Base-by-base conservation (phyloP, 92 coral and sea anemone genomes). In the Porites lobata region DNA sequence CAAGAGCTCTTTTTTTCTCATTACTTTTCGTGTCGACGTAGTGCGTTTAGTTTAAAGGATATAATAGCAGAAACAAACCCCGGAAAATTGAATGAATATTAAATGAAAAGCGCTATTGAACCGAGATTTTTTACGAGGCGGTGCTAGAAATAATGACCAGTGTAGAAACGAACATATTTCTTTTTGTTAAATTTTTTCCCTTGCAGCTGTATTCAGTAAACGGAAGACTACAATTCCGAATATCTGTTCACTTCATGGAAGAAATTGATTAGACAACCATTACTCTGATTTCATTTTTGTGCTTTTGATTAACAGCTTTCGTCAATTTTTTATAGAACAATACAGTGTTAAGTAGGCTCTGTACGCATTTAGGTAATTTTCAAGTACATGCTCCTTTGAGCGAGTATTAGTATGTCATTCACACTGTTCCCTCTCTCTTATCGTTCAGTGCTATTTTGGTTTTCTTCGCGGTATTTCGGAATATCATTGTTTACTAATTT, bases 11-110 rank as follows among this genome's bases (percentile, higher is more conserved):
- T 21, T 5, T 19, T 68, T 68, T 68, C 9, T 14, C 26, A 15
- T 68, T 9, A 11, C 14, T 12, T 12, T 68, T 13, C 47, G 47
- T 70, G 3, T 0, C 65, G 17, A 13, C 65, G 6, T 52, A 57
- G 24, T 75, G 64, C 64, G 47, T 53, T 21, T 57, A 72, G 51
- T 72, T 6, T 43, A 56, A 56, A 56, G 76, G 24, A 50, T 65
- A 65, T 56, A 78, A 38, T 32, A 11, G 68, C 18, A 68, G 14
- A 47, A 51, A 65, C 67, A 21, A 22, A 51, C 64, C 75, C 22
- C 72, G 62, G 22, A 65, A 79, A 26, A 10, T 58, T 58, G 9
- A 50, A 54, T 82, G 51, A 69, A 70, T 82, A 75, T 75, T 21
- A 75, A 69, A 70, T 70, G 68, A 63, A n/a, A 61, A 6, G 43